phyloP scores from a whole-genome alignment of 2,113 vertebrate genomes.

The Lanius collurio region DNA sequence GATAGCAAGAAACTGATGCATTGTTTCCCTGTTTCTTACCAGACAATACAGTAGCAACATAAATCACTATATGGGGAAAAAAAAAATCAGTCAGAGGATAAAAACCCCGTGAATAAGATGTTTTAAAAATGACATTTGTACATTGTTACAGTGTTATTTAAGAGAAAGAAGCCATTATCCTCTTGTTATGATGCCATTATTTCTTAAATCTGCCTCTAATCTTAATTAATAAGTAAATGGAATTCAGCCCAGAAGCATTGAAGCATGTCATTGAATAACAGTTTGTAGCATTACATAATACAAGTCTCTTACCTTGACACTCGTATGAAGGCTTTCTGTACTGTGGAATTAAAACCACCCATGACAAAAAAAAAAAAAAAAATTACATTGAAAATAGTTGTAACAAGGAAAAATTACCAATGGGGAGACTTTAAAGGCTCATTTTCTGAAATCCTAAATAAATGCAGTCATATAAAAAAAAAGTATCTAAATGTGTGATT shows the following conservation, averaged over 20 bases:
- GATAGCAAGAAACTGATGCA: neutral
- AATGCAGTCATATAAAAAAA: neutral
- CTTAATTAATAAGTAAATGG: constrained; percentile 55
- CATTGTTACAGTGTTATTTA: neutral
- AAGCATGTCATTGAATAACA: constrained; percentile 17
- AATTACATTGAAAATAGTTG: neutral
- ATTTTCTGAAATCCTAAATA: neutral
- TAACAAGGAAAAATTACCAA: neutral
- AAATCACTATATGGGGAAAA: neutral
- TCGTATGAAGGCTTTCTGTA: neutral
- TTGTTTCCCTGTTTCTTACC: neutral
- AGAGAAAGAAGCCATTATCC: constrained; percentile 33
- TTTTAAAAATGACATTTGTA: constrained; percentile 23
- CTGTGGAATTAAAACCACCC: neutral
- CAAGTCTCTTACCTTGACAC: neutral
- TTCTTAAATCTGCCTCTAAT: constrained; percentile 24
- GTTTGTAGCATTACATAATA: constrained; percentile 4
- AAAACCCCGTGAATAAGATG: neutral
- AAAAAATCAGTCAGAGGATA: neutral
- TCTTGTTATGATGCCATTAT: constrained; percentile 35
- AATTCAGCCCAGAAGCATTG: constrained; percentile 43
- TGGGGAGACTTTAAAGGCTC: neutral
- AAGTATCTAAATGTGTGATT: neutral
- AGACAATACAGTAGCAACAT: neutral
- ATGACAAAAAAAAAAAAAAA: neutral